phyloP scores from a whole-genome alignment of 2,888 invertebrate genomes.

The Piscicola geometra region DNA sequence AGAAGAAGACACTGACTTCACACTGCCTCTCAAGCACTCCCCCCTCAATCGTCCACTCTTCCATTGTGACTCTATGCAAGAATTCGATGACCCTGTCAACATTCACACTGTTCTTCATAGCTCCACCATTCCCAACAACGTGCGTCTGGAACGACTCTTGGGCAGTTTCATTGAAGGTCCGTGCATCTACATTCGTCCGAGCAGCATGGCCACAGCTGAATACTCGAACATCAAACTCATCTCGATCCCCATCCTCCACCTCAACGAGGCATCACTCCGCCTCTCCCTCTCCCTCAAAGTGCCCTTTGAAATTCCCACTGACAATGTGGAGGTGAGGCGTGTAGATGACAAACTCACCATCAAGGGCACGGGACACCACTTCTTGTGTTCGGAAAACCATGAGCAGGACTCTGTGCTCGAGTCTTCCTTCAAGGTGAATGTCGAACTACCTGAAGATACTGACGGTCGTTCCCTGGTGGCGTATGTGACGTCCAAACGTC shows the following conservation, averaged over 20 bases:
- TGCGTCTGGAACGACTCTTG: conserved; percentile 12
- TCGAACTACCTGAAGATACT: conserved; percentile 30
- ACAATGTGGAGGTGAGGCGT: conserved; percentile 23
- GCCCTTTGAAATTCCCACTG: conserved; percentile 6
- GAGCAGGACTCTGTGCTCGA: not conserved
- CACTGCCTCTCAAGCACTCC: not conserved
- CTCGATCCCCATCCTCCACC: conserved; percentile 15
- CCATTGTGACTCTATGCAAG: not conserved
- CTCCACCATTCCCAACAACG: conserved; percentile 18
- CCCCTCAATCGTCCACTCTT: not conserved
- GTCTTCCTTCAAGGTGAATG: conserved; percentile 7
- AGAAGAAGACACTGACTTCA: not conserved
- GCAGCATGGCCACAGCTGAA: conserved; percentile 8
- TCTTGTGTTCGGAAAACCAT: not conserved
- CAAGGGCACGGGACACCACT: not conserved
- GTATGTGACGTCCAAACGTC: not conserved
- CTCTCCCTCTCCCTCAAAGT: conserved; percentile 13
- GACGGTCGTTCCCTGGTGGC: conserved; percentile 23
- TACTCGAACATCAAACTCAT: not conserved
- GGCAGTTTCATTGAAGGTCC: conserved; percentile 11
- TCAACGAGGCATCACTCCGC: not conserved
- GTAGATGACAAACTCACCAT: conserved; percentile 23
- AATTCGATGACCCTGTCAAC: not conserved
- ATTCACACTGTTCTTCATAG: not conserved
- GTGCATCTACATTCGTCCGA: conserved; percentile 25